Conservation (phyloP, 2,797 vertebrate species). For the Ptychadena robeensis region DNA sequence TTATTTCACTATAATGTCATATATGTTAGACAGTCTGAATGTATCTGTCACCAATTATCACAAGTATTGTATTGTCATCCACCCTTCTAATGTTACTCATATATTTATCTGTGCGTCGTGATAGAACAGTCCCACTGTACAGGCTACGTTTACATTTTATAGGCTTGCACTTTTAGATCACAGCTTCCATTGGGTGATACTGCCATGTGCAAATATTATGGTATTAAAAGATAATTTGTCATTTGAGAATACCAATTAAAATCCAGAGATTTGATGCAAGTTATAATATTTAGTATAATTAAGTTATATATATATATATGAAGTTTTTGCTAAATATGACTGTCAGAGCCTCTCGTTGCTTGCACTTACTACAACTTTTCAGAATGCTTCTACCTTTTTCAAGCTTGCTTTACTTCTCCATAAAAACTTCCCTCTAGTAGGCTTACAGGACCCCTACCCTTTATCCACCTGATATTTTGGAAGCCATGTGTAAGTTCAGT, state of each 20-base stretch:
- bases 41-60: background rate
- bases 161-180: background rate
- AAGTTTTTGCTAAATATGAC: too few species aligned
- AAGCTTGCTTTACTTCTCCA: too few species aligned
- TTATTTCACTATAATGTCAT: background rate
- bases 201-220: background rate
- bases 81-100: background rate
- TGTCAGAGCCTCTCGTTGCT: too few species aligned
- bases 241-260: too few species aligned
- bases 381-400: too few species aligned
- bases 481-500: too few species aligned
- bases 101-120: background rate
- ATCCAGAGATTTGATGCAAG: background rate
- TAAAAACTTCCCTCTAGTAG: too few species aligned
- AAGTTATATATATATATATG: too few species aligned
- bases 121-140: background rate
- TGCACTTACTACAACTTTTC: too few species aligned
- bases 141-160: background rate
- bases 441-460: too few species aligned
- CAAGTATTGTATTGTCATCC: background rate
- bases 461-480: too few species aligned
- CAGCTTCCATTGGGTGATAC: background rate
- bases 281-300: background rate
- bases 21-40: background rate
- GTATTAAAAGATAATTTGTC: background rate